Evolutionary conservation across 2,888 invertebrate genomes (phyloP).

Genomic region (Drosophila percnosoma): DNA sequence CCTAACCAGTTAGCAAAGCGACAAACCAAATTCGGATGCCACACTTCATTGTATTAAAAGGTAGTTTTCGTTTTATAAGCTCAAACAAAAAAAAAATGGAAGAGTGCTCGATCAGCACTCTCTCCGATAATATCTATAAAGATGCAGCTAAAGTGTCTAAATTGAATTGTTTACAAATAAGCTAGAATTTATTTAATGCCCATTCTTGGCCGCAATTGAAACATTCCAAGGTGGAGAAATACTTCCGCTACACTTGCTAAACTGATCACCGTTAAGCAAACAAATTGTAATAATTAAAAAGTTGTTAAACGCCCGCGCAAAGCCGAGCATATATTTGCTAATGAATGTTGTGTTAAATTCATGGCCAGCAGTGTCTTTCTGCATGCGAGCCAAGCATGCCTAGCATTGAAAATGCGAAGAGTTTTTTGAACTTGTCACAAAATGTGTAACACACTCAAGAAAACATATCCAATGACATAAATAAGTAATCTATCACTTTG

Average conservation of each 20-base stretch:
- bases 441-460: background rate
- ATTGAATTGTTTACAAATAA: background rate
- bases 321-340: background rate
- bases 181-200: background rate
- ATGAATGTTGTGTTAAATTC: background rate
- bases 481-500: background rate
- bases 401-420: background rate
- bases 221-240: background rate
- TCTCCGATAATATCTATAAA: background rate
- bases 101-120: background rate
- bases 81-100: too few relatives aligned
- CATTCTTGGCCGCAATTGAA: background rate
- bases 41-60: background rate
- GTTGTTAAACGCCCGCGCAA: background rate
- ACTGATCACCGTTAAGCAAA: background rate
- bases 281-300: background rate
- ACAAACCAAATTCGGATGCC: constrained; percentile 1
- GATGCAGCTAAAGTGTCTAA: background rate
- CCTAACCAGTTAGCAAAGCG: constrained; percentile 17
- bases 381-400: background rate
- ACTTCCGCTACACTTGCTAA: background rate
- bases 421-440: background rate
- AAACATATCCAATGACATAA: background rate
- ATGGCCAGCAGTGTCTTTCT: constrained; percentile 5
- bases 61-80: background rate